Evolutionary conservation across 92 coral and sea anemone species (phyloP), one percentile per base, ranked within the genome.

Genomic region (Zoanthus sociatus): DNA sequence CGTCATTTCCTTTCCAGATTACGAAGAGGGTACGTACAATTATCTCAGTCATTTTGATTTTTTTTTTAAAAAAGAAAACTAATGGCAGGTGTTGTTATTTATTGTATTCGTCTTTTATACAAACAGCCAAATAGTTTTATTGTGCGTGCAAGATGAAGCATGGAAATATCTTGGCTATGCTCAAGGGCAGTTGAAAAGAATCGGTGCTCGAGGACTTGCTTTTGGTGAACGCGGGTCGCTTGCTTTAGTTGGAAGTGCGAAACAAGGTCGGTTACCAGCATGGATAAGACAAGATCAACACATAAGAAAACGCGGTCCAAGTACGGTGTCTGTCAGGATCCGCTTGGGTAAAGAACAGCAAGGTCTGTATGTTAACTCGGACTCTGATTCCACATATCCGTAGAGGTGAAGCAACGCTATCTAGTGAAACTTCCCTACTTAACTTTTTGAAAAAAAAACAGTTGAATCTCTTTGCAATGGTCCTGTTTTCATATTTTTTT

Each of bases 171-270:
- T 81, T 17, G 85, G 85, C 70, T 81, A 66, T 46, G 85, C 85
- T 45, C 4, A 3, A 18, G 66, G 75, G 30, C 85, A 81, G 58
- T 14, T 81, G 42, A 46, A 55, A 66, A 58, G 85, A 32, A 54
- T 81, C 1, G 85, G 85, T 12, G 85, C 74, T 5, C 75, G 85
- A 63, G 42, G 85, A 13, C 3, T 81, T 20, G 75, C 74, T 3
- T 81, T 64, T 31, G 85, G 85, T 16, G 18, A 10, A 11, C 85
- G 85, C 10, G 85, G 85, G 45, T 81, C 85, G 9, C 66, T 9
- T 53, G 61, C 74, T 18, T n/a, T 64, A 0, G 60, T 47, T 81
- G 75, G 85, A 12, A 45, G 55, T 26, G 85, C 85, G 17, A 68
- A 50, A 1, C 6, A 3, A 32, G 85, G 85, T 37, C 46, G 75